phyloP scores from a whole-genome alignment of 2,888 invertebrate genomes.

The Slavum lentiscoides region DNA sequence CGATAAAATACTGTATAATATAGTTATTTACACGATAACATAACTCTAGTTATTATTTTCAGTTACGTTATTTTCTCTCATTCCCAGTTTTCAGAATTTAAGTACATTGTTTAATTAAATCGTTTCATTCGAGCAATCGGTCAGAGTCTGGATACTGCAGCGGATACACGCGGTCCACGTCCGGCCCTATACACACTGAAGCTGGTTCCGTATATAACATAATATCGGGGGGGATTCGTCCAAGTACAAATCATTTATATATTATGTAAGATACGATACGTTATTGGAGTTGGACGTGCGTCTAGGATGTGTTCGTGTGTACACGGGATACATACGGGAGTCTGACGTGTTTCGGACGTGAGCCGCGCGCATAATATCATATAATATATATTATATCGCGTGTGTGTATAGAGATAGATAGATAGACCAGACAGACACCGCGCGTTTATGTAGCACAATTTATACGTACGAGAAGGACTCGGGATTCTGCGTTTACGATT shows the following conservation, averaged over 20 bases:
- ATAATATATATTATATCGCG: background rate
- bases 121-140: too few relatives aligned
- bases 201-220: background rate
- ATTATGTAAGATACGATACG: background rate
- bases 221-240: background rate
- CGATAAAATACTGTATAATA: too few relatives aligned
- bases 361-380: conserved; percentile 31
- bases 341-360: conserved; percentile 39
- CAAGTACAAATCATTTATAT: background rate
- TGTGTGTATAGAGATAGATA: background rate
- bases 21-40: too few relatives aligned
- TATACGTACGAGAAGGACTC: background rate
- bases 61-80: too few relatives aligned
- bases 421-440: background rate
- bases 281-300: background rate
- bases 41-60: too few relatives aligned
- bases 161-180: too few relatives aligned
- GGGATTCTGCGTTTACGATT: conserved; percentile 34
- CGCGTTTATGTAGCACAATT: too few relatives aligned
- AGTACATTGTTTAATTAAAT: too few relatives aligned
- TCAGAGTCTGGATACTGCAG: too few relatives aligned
- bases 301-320: background rate
- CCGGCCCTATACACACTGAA: too few relatives aligned
- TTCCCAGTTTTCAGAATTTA: too few relatives aligned
- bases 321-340: background rate